phyloP scores from a whole-genome alignment of 2,113 vertebrate genomes.

The Psilopogon haemacephalus region DNA sequence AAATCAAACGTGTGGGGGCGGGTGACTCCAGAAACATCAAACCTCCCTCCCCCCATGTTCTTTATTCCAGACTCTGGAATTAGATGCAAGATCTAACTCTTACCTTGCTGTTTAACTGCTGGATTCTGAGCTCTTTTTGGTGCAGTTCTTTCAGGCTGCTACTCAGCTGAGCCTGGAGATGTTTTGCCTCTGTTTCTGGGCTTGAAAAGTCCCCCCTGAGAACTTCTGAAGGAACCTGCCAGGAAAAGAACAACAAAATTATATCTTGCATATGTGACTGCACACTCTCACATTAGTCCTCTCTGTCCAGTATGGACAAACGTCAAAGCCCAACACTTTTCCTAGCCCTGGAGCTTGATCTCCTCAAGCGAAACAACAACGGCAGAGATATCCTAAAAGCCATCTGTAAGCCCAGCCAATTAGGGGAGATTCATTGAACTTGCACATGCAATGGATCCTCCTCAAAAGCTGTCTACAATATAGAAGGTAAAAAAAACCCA shows the following conservation, averaged over 20 bases:
- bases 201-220: conserved; percentile 24
- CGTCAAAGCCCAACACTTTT: neutral
- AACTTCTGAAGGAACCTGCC: conserved; percentile 64
- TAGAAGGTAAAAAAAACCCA: neutral
- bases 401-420: neutral
- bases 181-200: conserved; percentile 63
- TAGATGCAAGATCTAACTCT: accelerated
- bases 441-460: neutral
- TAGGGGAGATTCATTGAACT: neutral
- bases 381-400: neutral
- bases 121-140: conserved; percentile 80
- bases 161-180: conserved; percentile 71
- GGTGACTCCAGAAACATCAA: too few relatives aligned
- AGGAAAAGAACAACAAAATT: neutral
- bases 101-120: conserved; percentile 81
- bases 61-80: neutral
- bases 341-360: neutral
- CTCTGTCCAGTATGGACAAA: neutral
- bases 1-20: too few relatives aligned
- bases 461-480: neutral
- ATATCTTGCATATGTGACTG: neutral
- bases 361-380: neutral
- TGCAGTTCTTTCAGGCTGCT: conserved; percentile 80
- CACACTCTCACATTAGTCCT: neutral
- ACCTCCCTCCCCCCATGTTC: neutral